Conservation (phyloP, 1,140 invertebrate genomes). For the Drosophila subobscura region DNA sequence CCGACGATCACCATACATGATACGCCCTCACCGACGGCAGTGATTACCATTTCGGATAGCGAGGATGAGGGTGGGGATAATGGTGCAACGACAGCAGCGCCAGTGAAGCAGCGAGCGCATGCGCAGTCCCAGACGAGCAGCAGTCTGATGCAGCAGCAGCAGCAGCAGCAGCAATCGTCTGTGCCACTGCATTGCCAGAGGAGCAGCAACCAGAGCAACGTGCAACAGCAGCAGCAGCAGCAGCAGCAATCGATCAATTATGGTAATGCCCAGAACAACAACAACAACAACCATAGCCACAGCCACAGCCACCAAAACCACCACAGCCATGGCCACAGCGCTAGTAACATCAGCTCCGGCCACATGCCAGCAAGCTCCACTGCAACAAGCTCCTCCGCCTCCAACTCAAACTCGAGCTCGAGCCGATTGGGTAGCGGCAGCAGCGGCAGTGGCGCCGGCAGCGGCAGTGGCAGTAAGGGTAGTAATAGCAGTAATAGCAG, state of each 20-base stretch:
- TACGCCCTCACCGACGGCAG: slow-evolving; percentile 95
- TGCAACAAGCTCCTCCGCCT: slow-evolving; percentile 35
- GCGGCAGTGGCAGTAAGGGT: slow-evolving; percentile 50
- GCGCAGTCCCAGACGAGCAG: slow-evolving; percentile 84
- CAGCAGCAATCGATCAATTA: slow-evolving; percentile 68
- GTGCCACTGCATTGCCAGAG: slow-evolving; percentile 52
- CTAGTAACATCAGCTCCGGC: too few relatives aligned
- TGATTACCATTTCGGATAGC: slow-evolving; percentile 97
- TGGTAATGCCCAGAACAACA: slow-evolving; percentile 68
- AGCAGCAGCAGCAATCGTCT: slow-evolving; percentile 44
- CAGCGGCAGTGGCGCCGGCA: slow-evolving; percentile 51
- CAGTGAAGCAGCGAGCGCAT: slow-evolving; percentile 79
- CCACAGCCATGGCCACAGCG: too few relatives aligned
- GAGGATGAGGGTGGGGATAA: slow-evolving; percentile 91
- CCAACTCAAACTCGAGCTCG: slow-evolving; percentile 40
- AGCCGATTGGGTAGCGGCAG: slow-evolving; percentile 48
- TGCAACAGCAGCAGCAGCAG: slow-evolving; percentile 42
- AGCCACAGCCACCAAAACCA: too few relatives aligned
- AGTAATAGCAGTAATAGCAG: slow-evolving; percentile 46
- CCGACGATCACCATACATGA: slow-evolving; percentile 94
- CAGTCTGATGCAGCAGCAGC: slow-evolving; percentile 64
- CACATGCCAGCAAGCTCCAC: slow-evolving; percentile 18
- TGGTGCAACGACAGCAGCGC: slow-evolving; percentile 51
- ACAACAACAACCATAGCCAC: slow-evolving; percentile 6
- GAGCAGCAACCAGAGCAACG: slow-evolving; percentile 45